Conservation (phyloP, 2,888 invertebrate species). For the Andrena haemorrhoa region DNA sequence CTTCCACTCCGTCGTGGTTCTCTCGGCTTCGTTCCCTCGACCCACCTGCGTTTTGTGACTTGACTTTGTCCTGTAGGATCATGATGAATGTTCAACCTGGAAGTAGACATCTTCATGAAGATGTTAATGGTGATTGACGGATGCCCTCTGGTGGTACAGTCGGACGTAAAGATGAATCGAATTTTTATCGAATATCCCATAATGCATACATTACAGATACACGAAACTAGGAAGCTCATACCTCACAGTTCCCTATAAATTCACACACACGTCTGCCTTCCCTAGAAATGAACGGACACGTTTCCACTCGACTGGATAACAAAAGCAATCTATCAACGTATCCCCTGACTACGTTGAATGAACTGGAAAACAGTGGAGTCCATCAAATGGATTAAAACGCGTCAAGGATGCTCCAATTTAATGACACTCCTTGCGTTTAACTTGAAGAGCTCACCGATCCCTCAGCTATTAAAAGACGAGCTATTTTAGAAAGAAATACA, state of each 20-base stretch:
- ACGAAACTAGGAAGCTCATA: not conserved
- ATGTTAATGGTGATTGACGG: conserved; percentile 59
- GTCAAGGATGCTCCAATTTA: too few relatives aligned
- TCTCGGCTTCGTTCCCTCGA: conserved; percentile 47
- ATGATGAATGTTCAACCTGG: conserved; percentile 53
- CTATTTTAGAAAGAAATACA: too few relatives aligned
- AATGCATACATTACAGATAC: conserved; percentile 12
- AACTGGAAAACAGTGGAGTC: not conserved
- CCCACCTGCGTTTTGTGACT: conserved; percentile 60
- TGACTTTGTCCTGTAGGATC: conserved; percentile 51
- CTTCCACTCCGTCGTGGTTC: conserved; percentile 49
- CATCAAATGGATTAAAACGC: not conserved
- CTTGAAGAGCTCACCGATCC: too few relatives aligned
- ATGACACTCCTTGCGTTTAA: too few relatives aligned
- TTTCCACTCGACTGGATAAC: not conserved
- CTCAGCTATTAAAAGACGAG: too few relatives aligned
- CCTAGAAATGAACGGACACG: not conserved
- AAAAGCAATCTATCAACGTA: conserved; percentile 5
- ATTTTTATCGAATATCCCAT: conserved; percentile 51
- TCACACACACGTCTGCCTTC: not conserved
- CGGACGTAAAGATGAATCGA: conserved; percentile 46
- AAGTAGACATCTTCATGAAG: conserved; percentile 53
- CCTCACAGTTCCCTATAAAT: not conserved
- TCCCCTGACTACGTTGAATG: not conserved
- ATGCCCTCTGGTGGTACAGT: conserved; percentile 36